These are phyloP conservation scores for Clarias macrocephalus DNA, from an alignment of 2,113 vertebrate species.

Conservation along the genomic window DNA sequence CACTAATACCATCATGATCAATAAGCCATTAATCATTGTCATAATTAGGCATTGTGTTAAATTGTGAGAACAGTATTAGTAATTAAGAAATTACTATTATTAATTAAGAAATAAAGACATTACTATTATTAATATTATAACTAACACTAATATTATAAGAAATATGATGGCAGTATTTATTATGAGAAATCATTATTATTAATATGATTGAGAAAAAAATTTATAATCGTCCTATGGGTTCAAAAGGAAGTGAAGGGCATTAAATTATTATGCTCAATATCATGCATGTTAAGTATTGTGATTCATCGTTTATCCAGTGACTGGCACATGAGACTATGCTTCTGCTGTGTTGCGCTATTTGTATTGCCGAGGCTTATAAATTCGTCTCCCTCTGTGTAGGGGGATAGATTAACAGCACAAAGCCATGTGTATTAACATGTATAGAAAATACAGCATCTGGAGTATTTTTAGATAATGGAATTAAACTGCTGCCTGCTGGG, in stretches of 20 bases:
- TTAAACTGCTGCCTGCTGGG: conserved; percentile 26
- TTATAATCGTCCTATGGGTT: background rate
- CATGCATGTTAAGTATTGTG: background rate
- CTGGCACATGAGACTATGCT: background rate
- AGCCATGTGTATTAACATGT: conserved; percentile 22
- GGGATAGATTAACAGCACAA: background rate
- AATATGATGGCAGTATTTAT: background rate
- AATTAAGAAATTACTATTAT: background rate
- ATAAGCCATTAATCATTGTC: background rate
- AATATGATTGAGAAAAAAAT: background rate
- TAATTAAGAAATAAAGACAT: background rate
- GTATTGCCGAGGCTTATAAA: conserved; percentile 12
- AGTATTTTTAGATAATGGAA: conserved; percentile 32
- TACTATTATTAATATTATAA: background rate
- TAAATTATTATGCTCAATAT: background rate
- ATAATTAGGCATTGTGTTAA: background rate
- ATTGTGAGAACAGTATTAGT: background rate
- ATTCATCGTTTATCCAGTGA: background rate
- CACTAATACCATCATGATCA: background rate
- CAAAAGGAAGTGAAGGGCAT: background rate
- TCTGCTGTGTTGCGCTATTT: background rate
- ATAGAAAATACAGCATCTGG: conserved; percentile 3
- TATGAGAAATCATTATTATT: background rate
- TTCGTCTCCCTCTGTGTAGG: background rate
- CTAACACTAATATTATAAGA: background rate